Conservation (phyloP, 2,797 vertebrate species). For the Sciurus vulgaris region DNA sequence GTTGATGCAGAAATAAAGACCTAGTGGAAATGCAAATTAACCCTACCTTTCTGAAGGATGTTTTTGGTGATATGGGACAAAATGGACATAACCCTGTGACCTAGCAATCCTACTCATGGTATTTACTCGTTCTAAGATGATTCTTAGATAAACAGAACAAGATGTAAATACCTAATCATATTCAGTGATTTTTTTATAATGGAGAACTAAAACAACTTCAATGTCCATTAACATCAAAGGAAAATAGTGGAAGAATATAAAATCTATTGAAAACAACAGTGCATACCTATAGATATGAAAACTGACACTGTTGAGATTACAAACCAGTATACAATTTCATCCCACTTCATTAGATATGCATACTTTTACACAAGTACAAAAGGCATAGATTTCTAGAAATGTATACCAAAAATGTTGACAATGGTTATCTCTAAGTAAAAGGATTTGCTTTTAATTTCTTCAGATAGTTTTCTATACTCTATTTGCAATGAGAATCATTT, state of each 20-base stretch:
- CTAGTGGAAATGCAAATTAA: not conserved
- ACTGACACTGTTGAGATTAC: not conserved
- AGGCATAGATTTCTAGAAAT: constrained; percentile 5
- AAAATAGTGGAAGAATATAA: not conserved
- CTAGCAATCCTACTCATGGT: not conserved
- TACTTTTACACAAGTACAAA: not conserved
- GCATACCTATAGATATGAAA: not conserved
- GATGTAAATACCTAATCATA: not conserved
- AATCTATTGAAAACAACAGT: not conserved
- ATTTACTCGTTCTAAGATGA: not conserved
- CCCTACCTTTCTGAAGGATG: not conserved
- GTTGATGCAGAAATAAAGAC: not conserved
- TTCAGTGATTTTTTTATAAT: not conserved
- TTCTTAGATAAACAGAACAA: not conserved
- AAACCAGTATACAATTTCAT: not conserved
- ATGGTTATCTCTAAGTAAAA: not conserved
- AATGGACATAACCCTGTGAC: not conserved
- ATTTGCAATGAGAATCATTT: constrained; percentile 6
- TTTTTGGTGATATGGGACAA: not conserved
- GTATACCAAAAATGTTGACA: not conserved
- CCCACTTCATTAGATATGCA: not conserved
- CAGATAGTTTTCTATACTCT: not conserved
- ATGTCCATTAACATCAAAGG: not conserved
- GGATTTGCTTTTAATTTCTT: constrained; percentile 29
- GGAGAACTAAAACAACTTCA: not conserved